These are phyloP conservation scores for Hyphantria cunea DNA, from an alignment of 1,140 invertebrate species.

Conservation along the genomic window DNA sequence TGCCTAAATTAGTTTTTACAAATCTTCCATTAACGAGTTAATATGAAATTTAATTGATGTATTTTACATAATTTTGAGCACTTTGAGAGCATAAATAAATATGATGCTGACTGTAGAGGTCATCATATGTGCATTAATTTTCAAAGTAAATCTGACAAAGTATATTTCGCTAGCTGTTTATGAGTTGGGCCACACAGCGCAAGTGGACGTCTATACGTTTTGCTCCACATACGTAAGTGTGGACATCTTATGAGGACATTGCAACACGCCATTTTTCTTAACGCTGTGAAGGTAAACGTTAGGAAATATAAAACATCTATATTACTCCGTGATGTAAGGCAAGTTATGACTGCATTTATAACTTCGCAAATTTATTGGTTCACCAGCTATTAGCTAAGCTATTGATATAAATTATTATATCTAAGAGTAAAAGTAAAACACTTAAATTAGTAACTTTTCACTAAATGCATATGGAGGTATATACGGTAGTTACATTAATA, in stretches of 20 bases:
- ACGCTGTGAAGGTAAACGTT: conserved; percentile 8
- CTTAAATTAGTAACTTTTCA: too few species aligned
- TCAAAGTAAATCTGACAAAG: too few species aligned
- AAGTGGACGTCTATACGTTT: conserved; percentile 20
- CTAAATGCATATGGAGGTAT: too few species aligned
- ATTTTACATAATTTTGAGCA: too few species aligned
- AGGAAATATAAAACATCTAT: conserved; percentile 6
- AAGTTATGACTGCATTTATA: background rate
- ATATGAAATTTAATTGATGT: too few species aligned
- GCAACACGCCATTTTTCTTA: conserved; percentile 12
- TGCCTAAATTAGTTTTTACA: too few species aligned
- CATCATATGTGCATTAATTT: too few species aligned
- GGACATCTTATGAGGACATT: conserved; percentile 24
- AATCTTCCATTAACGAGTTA: too few species aligned
- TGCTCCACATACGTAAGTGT: conserved; percentile 30
- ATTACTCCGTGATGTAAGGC: conserved; percentile 1
- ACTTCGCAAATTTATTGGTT: background rate
- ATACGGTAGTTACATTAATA: too few species aligned
- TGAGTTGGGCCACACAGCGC: background rate
- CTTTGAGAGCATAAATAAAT: too few species aligned
- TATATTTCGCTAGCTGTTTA: background rate
- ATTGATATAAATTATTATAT: background rate
- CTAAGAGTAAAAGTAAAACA: background rate
- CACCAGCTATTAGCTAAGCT: background rate
- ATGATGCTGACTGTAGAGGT: too few species aligned